Conservation (phyloP, 1,140 invertebrate species). For the Scaptomyza montana region DNA sequence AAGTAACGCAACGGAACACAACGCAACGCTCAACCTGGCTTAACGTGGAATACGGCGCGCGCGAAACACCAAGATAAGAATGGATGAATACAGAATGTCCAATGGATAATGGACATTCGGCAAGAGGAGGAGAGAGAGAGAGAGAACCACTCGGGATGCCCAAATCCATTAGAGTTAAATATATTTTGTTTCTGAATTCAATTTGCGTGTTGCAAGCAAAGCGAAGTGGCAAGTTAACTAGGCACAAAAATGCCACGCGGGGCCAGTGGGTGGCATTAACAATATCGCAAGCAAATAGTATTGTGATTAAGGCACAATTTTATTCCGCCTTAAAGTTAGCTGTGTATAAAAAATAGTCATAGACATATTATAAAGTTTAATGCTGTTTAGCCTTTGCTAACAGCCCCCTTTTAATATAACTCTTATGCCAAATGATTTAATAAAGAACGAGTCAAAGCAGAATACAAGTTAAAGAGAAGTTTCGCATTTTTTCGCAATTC, state of each 20-base stretch:
- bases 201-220: constrained; percentile 46
- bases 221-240: constrained; percentile 53
- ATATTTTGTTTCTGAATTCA: constrained; percentile 74
- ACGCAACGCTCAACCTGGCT: constrained; percentile 32
- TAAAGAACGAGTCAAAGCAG: no score
- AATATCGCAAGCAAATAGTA: no score
- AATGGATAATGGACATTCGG: neutral
- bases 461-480: no score
- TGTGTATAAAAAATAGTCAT: no score
- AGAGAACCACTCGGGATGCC: constrained; percentile 56
- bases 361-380: no score
- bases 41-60: constrained; percentile 33
- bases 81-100: constrained; percentile 3
- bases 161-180: constrained; percentile 78
- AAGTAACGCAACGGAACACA: constrained; percentile 46
- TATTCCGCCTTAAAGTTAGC: no score
- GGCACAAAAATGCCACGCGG: constrained; percentile 37
- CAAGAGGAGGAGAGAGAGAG: neutral
- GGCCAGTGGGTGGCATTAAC: constrained; percentile 31
- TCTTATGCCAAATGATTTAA: no score
- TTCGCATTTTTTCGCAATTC: no score
- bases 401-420: no score
- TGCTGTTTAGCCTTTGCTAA: no score
- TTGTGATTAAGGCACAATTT: no score
- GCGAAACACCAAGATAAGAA: constrained; percentile 36